Evolutionary conservation across 1,140 invertebrate species (phyloP), one percentile per base, ranked within the genome.

Genomic region (Chymomyza costata): DNA sequence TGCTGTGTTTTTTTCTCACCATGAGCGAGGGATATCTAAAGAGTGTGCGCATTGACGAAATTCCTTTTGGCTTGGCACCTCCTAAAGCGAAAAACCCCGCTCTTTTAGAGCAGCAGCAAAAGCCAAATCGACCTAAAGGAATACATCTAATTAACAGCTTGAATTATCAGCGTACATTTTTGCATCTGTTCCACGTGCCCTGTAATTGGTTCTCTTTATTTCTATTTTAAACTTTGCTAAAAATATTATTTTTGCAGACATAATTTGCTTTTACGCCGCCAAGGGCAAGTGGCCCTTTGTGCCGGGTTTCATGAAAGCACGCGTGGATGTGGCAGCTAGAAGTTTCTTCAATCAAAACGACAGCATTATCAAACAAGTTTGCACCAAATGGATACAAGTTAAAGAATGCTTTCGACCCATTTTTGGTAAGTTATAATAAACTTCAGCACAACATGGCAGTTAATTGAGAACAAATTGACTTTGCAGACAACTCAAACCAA

Each of bases 271-370:
- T 44, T 85, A 81, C 30, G 83, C 83, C 16, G 83, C 83, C 11
- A 85, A 82, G 39, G 83, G 83, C 1, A 85, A 83, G 19, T 85
- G 83, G 83, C 83, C 83, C 0, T 85, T 84, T 53, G 67, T 84
- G 25, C 83, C 83, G 8, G 65, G 69, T 1, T 82, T 85, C 28
- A 69, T 85, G 76, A 81, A 83, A 32, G 21, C 47, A 10, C 71
- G 68, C 3, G 83, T 85, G 3, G 65, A 85, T 39, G 47, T 34
- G 16, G 66, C 70, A 0, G 69, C 83, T 0, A 50, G 51, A 3
- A 63, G 34, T 38, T 65, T 85, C 11, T 85, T 85, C 11, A 38
- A 58, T 28, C 60, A 85, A 2, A 85, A 81, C 25, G 83, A 85
- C 32, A 78, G 73, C 15, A 61, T 48, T 14, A 85, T 85, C 1